These are phyloP conservation scores for Eptesicus fuscus DNA, from an alignment of 2,113 vertebrate species.

Conservation along the genomic window DNA sequence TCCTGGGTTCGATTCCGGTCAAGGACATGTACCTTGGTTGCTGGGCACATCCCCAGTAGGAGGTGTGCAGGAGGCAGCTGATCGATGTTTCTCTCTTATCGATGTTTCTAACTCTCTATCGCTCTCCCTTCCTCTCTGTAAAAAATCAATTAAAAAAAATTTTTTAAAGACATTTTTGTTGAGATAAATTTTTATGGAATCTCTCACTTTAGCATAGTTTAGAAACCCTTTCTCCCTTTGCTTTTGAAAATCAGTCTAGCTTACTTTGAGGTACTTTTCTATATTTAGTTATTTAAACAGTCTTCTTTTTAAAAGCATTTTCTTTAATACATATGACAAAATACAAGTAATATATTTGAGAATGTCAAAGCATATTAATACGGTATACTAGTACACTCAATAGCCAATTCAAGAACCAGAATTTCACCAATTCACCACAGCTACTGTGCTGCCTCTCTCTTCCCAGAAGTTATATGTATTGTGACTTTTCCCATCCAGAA, in stretches of 20 bases:
- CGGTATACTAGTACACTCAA: not conserved
- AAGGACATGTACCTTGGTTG: too few relatives aligned
- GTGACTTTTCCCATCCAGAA: not conserved
- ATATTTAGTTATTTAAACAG: not conserved
- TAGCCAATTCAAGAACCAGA: not conserved
- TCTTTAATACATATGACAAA: not conserved
- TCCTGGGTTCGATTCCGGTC: too few relatives aligned
- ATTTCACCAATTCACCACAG: not conserved
- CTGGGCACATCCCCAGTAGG: too few relatives aligned
- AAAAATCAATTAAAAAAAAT: too few relatives aligned
- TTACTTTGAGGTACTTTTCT: not conserved
- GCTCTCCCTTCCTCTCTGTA: too few relatives aligned
- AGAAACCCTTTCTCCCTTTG: not conserved
- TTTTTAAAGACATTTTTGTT: constrained; percentile 15
- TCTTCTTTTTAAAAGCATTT: not conserved
- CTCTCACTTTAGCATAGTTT: not conserved
- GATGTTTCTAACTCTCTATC: too few relatives aligned
- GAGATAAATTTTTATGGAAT: not conserved
- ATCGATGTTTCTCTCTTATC: too few relatives aligned
- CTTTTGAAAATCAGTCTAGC: not conserved
- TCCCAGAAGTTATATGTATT: not conserved
- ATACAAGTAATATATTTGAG: not conserved
- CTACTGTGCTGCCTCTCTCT: not conserved
- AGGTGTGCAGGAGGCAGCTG: too few relatives aligned
- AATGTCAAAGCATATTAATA: not conserved